Evolutionary conservation across 2,113 vertebrate genomes (phyloP).

Genomic region (Scopus umbretta): DNA sequence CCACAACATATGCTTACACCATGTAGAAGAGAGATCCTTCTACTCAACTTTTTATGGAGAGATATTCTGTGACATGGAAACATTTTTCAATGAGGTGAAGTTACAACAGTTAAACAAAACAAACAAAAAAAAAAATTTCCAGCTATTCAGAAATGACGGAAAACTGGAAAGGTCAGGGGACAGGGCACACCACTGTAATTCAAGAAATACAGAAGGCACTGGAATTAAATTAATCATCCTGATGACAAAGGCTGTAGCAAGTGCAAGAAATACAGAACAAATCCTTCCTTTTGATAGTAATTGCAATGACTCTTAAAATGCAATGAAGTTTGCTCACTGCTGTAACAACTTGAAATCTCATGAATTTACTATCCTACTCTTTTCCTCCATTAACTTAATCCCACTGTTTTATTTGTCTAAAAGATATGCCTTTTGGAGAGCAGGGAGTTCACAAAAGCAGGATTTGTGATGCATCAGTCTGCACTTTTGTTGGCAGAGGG

Average conservation of each 20-base stretch:
- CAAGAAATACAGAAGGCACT: neutral
- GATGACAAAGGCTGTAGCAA: neutral
- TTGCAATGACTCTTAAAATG: neutral
- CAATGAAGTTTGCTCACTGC: neutral
- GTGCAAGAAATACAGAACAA: neutral
- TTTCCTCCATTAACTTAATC: neutral
- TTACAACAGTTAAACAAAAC: neutral
- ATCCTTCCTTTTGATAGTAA: neutral
- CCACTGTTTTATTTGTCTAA: neutral
- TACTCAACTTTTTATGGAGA: neutral
- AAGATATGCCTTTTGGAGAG: neutral
- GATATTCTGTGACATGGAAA: neutral
- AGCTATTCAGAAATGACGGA: neutral
- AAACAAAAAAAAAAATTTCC: neutral
- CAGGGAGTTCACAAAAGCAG: neutral
- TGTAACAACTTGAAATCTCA: neutral
- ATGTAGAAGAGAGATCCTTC: neutral
- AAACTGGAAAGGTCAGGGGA: neutral
- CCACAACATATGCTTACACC: neutral
- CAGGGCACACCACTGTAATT: neutral
- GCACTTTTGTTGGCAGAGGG: neutral
- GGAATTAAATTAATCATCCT: neutral
- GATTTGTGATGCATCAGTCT: neutral
- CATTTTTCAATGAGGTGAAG: neutral
- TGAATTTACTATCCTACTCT: neutral